Evolutionary conservation across 2,113 vertebrate species (phyloP).

Genomic region (Canis aureus): DNA sequence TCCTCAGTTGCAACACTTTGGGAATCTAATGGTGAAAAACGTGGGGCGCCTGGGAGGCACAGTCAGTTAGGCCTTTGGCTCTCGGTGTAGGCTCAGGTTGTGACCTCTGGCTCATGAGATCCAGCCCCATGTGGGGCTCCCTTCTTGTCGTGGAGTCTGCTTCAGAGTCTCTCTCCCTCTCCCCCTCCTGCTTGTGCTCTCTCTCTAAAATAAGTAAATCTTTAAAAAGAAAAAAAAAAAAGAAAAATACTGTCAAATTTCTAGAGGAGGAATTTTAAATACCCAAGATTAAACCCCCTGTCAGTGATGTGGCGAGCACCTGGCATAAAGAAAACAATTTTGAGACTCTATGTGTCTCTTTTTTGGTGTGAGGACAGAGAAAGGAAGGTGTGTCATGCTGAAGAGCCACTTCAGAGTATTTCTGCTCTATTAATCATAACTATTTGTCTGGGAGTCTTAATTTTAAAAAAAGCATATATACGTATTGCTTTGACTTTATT

Average conservation of each 20-base stretch:
- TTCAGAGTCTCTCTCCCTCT: not conserved
- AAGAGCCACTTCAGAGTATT: not conserved
- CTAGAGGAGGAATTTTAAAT: not conserved
- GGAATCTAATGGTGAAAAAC: not conserved
- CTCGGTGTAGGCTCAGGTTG: not conserved
- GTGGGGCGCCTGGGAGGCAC: not conserved
- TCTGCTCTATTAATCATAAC: not conserved
- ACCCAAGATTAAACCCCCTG: not conserved
- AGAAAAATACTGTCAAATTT: not conserved
- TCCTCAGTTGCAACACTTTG: not conserved
- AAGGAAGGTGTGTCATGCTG: not conserved
- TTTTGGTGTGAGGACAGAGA: not conserved
- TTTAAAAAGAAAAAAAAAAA: not conserved
- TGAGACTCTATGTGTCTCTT: accelerated
- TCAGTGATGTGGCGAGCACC: not conserved
- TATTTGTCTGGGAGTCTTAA: not conserved
- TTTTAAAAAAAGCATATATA: not conserved
- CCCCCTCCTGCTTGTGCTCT: not conserved
- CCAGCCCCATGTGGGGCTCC: not conserved
- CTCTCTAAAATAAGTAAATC: not conserved
- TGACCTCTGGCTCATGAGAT: not conserved
- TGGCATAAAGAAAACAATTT: not conserved
- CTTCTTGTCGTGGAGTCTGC: not conserved
- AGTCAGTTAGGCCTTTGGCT: not conserved
- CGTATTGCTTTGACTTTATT: not conserved